A percentile compares a stretch with the other conserved stretches of the same genome.
phyloP scores from a whole-genome alignment of 2,113 vertebrate species.

The Pteropus alecto region DNA sequence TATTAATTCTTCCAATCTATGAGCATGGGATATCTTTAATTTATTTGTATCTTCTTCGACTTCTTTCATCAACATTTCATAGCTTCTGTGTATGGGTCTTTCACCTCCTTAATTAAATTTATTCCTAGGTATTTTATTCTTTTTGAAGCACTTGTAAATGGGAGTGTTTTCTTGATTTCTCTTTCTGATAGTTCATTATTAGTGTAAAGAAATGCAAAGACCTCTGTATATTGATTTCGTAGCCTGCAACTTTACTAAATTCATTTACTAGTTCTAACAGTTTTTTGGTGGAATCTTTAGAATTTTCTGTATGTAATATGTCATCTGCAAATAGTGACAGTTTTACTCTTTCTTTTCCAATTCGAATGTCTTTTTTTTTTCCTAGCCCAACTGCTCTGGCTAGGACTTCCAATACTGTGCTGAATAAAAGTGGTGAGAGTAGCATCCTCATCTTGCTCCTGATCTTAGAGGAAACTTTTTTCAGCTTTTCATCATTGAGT shows the following conservation, averaged over 20 bases:
- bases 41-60: not conserved
- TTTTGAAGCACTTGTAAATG: not conserved
- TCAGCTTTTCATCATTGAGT: not conserved
- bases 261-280: not conserved
- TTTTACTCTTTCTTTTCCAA: not conserved
- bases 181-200: not conserved
- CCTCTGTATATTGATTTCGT: not conserved
- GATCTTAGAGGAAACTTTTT: not conserved
- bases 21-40: not conserved
- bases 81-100: not conserved
- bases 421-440: not conserved
- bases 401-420: not conserved
- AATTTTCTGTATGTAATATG: not conserved
- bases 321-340: not conserved
- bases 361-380: not conserved
- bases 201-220: not conserved
- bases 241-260: not conserved
- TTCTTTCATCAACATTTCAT: not conserved
- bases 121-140: not conserved
- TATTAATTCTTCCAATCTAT: not conserved
- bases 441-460: not conserved
- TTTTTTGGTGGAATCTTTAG: not conserved
- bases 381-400: not conserved
- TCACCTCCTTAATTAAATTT: not conserved
- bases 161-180: not conserved